Percentiles rank a stretch among this genome's conserved stretches.
Evolutionary conservation across 2,888 invertebrate species (phyloP).

Genomic region (Cyrtodaria siliqua): DNA sequence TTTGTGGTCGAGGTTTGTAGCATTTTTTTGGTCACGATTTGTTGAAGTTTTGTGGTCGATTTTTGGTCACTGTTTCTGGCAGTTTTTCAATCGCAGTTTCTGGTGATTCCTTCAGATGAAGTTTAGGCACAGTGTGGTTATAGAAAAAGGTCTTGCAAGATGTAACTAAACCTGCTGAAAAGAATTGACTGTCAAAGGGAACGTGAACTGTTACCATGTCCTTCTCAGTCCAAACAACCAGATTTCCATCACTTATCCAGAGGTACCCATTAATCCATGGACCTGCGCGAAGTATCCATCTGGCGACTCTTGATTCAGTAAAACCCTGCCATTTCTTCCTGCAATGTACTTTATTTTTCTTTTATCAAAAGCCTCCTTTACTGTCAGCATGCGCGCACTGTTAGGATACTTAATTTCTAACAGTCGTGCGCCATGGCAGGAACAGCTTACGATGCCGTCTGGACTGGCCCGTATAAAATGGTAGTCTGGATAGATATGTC

Average conservation of each 20-base stretch:
- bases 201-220: constrained; percentile 9
- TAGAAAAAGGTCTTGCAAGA: too few relatives aligned
- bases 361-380: too few relatives aligned
- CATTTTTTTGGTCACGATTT: too few relatives aligned
- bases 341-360: too few relatives aligned
- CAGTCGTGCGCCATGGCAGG: not conserved
- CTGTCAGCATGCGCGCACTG: not conserved
- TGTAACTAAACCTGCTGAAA: too few relatives aligned
- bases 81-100: too few relatives aligned
- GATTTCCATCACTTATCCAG: not conserved
- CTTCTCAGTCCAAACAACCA: constrained; percentile 16
- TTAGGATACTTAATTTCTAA: constrained; percentile 21
- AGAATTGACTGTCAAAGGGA: not conserved
- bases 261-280: constrained; percentile 19
- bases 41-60: too few relatives aligned
- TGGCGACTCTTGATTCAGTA: not conserved
- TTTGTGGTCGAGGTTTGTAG: too few relatives aligned
- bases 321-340: not conserved
- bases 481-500: not conserved
- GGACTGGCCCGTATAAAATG: constrained; percentile 1
- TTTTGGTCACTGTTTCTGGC: too few relatives aligned
- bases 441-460: constrained; percentile 9
- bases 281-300: constrained; percentile 18
- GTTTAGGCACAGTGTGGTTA: too few relatives aligned
- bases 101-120: too few relatives aligned